Conservation (phyloP, 2,888 invertebrate genomes). For the Pyrrhosoma nymphula region DNA sequence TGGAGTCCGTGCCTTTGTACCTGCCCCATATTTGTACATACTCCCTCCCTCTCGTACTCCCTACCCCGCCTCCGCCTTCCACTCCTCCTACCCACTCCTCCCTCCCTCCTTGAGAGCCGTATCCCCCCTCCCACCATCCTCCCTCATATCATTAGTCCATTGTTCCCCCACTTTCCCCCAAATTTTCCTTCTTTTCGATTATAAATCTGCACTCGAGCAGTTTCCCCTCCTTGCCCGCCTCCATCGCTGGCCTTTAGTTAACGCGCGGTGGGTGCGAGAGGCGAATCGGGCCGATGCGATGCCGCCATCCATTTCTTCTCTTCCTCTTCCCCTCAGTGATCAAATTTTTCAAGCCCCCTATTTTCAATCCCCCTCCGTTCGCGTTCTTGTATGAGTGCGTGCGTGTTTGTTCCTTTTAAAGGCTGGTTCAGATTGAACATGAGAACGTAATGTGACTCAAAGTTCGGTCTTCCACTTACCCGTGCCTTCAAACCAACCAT, state of each 20-base stretch:
- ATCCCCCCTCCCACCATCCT: neutral
- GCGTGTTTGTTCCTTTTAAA: neutral
- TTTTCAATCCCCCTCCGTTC: neutral
- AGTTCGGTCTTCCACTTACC: too few relatives aligned
- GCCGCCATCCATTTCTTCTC: neutral
- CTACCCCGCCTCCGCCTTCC: neutral
- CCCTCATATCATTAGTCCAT: neutral
- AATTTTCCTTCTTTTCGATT: constrained; percentile 27
- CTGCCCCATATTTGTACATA: neutral
- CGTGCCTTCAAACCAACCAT: too few relatives aligned
- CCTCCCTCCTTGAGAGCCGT: neutral
- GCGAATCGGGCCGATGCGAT: neutral
- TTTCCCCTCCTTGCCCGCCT: neutral
- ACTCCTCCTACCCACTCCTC: neutral
- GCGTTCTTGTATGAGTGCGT: neutral
- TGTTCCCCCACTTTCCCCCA: neutral
- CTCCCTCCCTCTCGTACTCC: neutral
- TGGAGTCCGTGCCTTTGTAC: neutral
- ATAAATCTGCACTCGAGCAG: neutral
- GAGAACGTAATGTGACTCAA: too few relatives aligned
- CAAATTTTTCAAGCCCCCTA: neutral
- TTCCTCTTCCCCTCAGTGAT: neutral
- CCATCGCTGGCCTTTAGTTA: neutral
- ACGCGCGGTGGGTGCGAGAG: neutral
- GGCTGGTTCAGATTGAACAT: too few relatives aligned